Conservation (phyloP, 2,888 invertebrate species). For the Chrysodeixis includens region DNA sequence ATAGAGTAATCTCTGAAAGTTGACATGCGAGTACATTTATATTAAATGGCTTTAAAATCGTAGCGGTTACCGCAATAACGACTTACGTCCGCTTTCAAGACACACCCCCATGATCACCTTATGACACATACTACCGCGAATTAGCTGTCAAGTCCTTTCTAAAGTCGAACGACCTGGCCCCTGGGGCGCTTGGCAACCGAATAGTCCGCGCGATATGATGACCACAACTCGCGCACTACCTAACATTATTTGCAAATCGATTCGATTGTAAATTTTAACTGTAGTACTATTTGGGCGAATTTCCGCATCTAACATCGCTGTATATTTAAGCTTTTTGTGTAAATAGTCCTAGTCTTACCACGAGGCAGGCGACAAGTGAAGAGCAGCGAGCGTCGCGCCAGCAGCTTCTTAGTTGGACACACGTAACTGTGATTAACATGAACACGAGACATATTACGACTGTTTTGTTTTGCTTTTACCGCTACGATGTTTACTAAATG, state of each 20-base stretch:
- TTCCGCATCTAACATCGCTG: slow-evolving; percentile 88
- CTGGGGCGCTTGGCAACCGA: slow-evolving; percentile 49
- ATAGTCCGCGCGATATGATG: slow-evolving; percentile 46
- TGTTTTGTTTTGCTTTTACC: slow-evolving; percentile 89
- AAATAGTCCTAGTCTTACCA: slow-evolving; percentile 80
- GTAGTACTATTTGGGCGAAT: slow-evolving; percentile 83
- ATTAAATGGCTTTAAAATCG: slow-evolving; percentile 77
- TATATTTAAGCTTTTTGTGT: slow-evolving; percentile 89
- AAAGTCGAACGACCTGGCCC: slow-evolving; percentile 63
- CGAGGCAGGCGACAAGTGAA: slow-evolving; percentile 67
- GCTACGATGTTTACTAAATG: slow-evolving; percentile 88
- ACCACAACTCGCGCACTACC: slow-evolving; percentile 52
- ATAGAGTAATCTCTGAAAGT: slow-evolving; percentile 72
- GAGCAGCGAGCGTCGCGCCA: slow-evolving; percentile 70
- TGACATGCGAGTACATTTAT: slow-evolving; percentile 81
- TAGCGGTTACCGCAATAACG: slow-evolving; percentile 87
- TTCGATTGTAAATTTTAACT: slow-evolving; percentile 80
- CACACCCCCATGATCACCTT: slow-evolving; percentile 71
- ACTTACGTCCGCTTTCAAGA: slow-evolving; percentile 78
- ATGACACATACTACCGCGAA: slow-evolving; percentile 68
- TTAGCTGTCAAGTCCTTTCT: slow-evolving; percentile 45
- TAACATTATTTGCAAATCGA: slow-evolving; percentile 64
- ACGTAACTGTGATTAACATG: slow-evolving; percentile 88
- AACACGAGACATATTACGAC: slow-evolving; percentile 82
- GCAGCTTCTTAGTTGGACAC: slow-evolving; percentile 72